Evolutionary conservation across 2,797 vertebrate species (phyloP).

Genomic region (Simalia tracyae): DNA sequence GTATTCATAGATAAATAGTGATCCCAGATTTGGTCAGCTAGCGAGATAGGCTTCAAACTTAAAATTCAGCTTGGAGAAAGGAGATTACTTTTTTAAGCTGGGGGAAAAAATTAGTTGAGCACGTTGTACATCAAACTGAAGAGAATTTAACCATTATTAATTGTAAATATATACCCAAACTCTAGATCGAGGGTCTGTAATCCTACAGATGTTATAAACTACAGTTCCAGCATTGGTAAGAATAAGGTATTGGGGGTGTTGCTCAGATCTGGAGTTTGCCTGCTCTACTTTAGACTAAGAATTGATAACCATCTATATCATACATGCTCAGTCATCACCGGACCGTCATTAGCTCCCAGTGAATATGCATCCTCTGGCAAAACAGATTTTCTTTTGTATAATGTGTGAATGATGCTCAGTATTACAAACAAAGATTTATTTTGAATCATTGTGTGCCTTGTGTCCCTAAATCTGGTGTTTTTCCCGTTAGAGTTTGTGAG

Average conservation of each 20-base stretch:
- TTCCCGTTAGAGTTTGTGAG: neutral
- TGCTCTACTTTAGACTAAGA: neutral
- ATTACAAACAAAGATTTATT: neutral
- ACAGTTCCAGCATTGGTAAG: too few species aligned
- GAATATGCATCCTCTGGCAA: neutral
- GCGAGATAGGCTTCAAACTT: neutral
- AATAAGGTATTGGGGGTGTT: too few species aligned
- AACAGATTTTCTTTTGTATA: neutral
- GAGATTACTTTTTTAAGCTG: neutral
- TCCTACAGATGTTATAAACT: too few species aligned
- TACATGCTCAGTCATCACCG: neutral
- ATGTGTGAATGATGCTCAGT: neutral
- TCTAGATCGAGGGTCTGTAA: too few species aligned
- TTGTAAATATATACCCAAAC: neutral
- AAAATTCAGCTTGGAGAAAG: neutral
- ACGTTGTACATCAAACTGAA: neutral
- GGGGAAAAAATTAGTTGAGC: neutral
- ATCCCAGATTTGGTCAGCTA: neutral
- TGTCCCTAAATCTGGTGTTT: slow-evolving; percentile 47
- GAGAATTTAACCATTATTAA: neutral
- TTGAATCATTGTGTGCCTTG: slow-evolving; percentile 6
- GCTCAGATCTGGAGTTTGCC: too few species aligned
- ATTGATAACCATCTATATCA: neutral
- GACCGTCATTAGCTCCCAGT: neutral
- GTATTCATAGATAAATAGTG: neutral